Base-by-base conservation (phyloP, 2,888 invertebrate genomes). In the Trissoscelio sp. region DNA sequence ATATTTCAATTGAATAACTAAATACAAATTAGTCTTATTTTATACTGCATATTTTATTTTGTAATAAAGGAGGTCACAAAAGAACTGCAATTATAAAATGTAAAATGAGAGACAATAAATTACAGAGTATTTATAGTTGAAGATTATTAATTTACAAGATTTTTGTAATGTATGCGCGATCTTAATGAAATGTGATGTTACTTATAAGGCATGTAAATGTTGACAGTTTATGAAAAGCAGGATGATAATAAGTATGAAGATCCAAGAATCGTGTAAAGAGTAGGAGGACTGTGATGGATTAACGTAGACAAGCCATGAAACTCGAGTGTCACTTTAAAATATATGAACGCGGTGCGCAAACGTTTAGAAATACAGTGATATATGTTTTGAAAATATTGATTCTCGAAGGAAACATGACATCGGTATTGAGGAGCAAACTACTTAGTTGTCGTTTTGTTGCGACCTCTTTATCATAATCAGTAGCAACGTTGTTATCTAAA, bases 201-300 rank as follows among this genome's bases (percentile, higher is more conserved):
- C 89, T 88, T 87, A 87, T 88, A 88, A 88, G 86, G 85, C 86
- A 87, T 88, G 88, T 89, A 88, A 88, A 85, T 85, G 85, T 87
- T 87, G 87, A 86, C 85, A 86, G 85, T 85, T 85, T 79, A 82
- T 85, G 83, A 83, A 83, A 75, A 79, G 81, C 66, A 39, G 2
- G 46, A 81, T 53, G 83, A 84, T 83, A 83, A 85, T 82, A 82
- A 79, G 62, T 83, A 83, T 74, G 85, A 85, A 84, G 83, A 83
- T 74, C 64, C 75, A 77, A 79, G 83, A 79, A 79, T 69, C 82
- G 79, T 74, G 79, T 75, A 64, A 74, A 70, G 69, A 79, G 80
- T 73, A 77, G 83, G 84, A 83, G 82, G 82, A 83, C 84, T 79
- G 84, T 89, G 89, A 89, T 89, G 88, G 88, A 89, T 89, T 89